A percentile compares a stretch with the other conserved stretches of the same genome.
Evolutionary conservation across 2,888 invertebrate species (phyloP).

Genomic region (Orthonychiurus folsomi): DNA sequence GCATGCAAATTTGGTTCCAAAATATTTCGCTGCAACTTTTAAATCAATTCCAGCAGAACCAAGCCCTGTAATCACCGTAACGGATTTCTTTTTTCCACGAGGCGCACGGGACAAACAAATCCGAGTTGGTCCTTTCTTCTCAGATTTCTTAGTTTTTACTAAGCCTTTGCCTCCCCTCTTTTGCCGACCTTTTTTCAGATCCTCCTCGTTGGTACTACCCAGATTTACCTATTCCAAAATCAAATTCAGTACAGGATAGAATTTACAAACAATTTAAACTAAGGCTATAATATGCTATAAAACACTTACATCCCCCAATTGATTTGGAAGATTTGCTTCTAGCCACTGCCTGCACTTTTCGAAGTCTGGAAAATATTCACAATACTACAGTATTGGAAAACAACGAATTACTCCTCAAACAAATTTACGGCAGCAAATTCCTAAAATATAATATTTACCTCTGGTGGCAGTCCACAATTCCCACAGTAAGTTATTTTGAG

Average conservation of each 20-base stretch:
- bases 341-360: conserved; percentile 97
- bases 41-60: conserved; percentile 90
- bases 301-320: conserved; percentile 75
- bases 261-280: not conserved
- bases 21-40: conserved; percentile 95
- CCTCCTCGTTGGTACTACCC: conserved; percentile 63
- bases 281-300: not conserved
- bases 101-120: conserved; percentile 80
- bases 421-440: not conserved
- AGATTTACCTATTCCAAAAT: conserved; percentile 48
- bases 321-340: conserved; percentile 83
- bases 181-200: conserved; percentile 90
- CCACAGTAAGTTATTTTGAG: conserved; percentile 80
- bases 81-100: conserved; percentile 96
- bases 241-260: not conserved
- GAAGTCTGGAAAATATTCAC: conserved; percentile 95
- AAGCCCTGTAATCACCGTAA: conserved; percentile 92
- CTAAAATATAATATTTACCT: conserved; percentile 50
- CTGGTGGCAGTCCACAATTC: conserved; percentile 88
- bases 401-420: conserved; percentile 6
- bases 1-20: conserved; percentile 95
- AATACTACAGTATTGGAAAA: conserved; percentile 77
- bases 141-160: conserved; percentile 81
- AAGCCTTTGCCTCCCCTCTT: conserved; percentile 95
- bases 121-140: conserved; percentile 77